Percentiles rank a stretch among this genome's conserved stretches.
Conservation (phyloP, 2,888 invertebrate genomes). For the Pasiphila rectangulata region DNA sequence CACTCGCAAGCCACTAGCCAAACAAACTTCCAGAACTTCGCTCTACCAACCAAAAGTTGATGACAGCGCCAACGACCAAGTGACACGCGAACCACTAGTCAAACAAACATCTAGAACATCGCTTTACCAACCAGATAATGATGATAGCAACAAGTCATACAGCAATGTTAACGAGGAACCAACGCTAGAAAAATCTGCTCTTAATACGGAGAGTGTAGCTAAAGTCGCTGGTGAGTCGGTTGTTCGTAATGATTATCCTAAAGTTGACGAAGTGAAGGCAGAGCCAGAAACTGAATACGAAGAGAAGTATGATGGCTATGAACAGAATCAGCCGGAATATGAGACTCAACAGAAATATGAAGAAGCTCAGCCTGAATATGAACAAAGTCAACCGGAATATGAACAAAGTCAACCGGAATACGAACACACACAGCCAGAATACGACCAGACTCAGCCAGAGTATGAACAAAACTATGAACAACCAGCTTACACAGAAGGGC, state of each 20-base stretch:
- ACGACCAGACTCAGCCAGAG: constrained; percentile 33
- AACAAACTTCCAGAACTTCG: constrained; percentile 20
- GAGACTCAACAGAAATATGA: constrained; percentile 38
- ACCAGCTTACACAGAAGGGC: constrained; percentile 51
- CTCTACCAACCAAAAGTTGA: constrained; percentile 39
- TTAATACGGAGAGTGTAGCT: too few species aligned
- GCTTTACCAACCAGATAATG: constrained; percentile 28
- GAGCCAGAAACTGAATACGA: constrained; percentile 27
- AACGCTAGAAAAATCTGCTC: too few species aligned
- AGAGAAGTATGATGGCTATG: constrained; percentile 31
- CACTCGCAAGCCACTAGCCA: not conserved
- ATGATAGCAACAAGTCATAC: constrained; percentile 7
- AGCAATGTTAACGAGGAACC: too few species aligned
- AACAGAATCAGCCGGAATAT: constrained; percentile 24
- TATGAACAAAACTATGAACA: constrained; percentile 54
- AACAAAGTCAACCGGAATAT: constrained; percentile 25
- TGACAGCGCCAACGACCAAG: constrained; percentile 33
- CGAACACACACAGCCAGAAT: constrained; percentile 32
- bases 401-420: constrained; percentile 42
- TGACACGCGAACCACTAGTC: constrained; percentile 43
- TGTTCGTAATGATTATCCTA: not conserved
- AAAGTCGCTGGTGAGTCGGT: not conserved
- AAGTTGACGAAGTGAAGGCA: constrained; percentile 1
- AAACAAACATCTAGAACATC: constrained; percentile 40
- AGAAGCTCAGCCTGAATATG: constrained; percentile 32